Percentiles rank a stretch among this genome's conserved stretches.
Evolutionary conservation across 2,113 vertebrate species (phyloP).

Genomic region (Brachirus orientalis): DNA sequence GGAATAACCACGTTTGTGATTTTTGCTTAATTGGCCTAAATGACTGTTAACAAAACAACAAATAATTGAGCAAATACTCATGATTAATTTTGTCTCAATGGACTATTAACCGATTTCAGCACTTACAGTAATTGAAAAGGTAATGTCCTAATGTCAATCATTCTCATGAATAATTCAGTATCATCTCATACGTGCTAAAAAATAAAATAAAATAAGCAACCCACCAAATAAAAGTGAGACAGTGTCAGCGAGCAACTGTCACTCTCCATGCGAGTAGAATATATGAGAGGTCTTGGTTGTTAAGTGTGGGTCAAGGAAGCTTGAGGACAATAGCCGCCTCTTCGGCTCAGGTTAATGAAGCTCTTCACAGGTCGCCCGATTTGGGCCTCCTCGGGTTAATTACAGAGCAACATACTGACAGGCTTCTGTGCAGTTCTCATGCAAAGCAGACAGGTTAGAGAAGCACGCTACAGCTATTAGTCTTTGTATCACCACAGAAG

Average conservation of each 20-base stretch:
- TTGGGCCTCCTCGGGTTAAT: slow-evolving; percentile 71
- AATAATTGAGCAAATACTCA: neutral
- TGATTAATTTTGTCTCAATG: neutral
- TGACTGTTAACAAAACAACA: neutral
- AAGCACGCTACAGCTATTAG: neutral
- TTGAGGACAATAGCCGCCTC: slow-evolving; percentile 58
- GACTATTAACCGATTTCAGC: neutral
- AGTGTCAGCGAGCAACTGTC: neutral
- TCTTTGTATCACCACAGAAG: neutral
- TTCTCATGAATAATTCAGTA: neutral
- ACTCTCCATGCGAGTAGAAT: neutral
- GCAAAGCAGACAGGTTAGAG: slow-evolving; percentile 49
- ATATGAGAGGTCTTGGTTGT: slow-evolving; percentile 18
- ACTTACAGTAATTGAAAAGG: neutral
- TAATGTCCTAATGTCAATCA: neutral
- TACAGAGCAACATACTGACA: slow-evolving; percentile 56
- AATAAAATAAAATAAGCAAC: neutral
- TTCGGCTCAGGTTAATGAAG: slow-evolving; percentile 73
- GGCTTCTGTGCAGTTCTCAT: slow-evolving; percentile 52
- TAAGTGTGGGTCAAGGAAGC: slow-evolving; percentile 19
- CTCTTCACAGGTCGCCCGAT: slow-evolving; percentile 54
- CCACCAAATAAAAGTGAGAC: slow-evolving; percentile 5
- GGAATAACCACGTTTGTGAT: neutral
- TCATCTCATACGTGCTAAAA: neutral
- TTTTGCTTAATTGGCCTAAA: neutral